These are phyloP conservation scores for Petrocephalus schoutedeni DNA, from an alignment of 2,797 vertebrate genomes.

Conservation along the genomic window DNA sequence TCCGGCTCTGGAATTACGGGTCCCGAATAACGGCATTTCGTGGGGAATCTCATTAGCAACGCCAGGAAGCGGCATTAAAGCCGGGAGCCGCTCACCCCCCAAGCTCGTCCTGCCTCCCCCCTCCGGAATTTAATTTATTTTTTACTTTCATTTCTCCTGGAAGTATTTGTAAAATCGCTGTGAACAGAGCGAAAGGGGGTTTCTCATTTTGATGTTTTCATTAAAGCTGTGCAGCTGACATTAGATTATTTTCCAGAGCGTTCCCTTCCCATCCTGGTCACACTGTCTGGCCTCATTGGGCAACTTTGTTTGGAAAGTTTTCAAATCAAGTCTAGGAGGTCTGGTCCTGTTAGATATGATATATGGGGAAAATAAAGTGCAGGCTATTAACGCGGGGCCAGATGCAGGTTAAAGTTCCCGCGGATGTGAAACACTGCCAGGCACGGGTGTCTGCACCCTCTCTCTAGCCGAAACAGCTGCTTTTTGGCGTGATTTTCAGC, in stretches of 20 bases:
- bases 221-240: not conserved
- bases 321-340: not conserved
- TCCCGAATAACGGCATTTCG: not conserved
- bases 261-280: not conserved
- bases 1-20: not conserved
- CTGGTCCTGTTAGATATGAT: conserved; percentile 9
- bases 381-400: not conserved
- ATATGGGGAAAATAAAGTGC: not conserved
- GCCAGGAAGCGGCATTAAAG: not conserved
- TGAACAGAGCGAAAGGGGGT: not conserved
- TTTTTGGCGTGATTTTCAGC: not conserved
- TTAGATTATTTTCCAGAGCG: not conserved
- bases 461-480: not conserved
- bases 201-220: not conserved
- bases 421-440: not conserved
- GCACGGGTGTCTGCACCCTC: not conserved
- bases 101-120: not conserved
- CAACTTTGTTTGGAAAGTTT: not conserved
- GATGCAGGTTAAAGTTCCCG: conserved; percentile 1
- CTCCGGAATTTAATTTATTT: conserved; percentile 11
- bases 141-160: conserved; percentile 7
- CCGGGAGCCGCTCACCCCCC: not conserved
- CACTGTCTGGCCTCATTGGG: not conserved
- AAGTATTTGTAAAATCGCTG: not conserved
- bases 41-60: not conserved